Conservation (phyloP, 1,140 invertebrate genomes). For the Tetragnatha versicolor region DNA sequence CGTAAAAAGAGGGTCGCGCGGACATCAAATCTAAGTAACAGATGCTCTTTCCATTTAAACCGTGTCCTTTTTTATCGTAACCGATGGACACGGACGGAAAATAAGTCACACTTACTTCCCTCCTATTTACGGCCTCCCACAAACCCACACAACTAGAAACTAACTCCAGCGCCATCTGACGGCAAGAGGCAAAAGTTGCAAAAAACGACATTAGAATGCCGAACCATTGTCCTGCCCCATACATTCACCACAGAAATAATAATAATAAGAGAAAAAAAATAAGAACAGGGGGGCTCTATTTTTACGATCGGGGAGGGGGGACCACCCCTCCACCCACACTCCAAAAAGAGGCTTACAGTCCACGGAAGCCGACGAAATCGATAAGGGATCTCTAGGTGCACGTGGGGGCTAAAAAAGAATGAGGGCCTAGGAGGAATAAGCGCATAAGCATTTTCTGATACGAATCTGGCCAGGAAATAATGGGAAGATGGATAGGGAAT, state of each 20-base stretch:
- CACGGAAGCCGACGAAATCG: conserved; percentile 45
- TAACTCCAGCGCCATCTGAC: conserved; percentile 42
- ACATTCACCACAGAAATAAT: too few species aligned
- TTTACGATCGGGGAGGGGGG: conserved; percentile 50
- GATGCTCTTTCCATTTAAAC: too few species aligned
- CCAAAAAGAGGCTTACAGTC: conserved; percentile 39
- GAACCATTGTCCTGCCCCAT: conserved; percentile 41
- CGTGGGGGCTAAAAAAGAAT: conserved; percentile 15
- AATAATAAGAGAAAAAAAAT: too few species aligned
- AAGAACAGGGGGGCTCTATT: conserved; percentile 48
- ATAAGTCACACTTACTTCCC: too few species aligned
- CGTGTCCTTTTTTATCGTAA: too few species aligned
- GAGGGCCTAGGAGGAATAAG: conserved; percentile 27
- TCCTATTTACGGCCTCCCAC: too few species aligned
- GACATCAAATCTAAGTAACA: too few species aligned
- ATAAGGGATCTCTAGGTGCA: conserved; percentile 37
- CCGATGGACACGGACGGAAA: too few species aligned
- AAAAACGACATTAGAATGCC: conserved; percentile 50
- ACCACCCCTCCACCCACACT: not conserved
- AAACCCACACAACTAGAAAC: not conserved
- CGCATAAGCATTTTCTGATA: conserved; percentile 55
- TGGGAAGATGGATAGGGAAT: conserved; percentile 1
- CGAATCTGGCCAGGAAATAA: conserved; percentile 40
- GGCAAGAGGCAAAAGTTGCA: not conserved
- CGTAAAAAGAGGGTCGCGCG: too few species aligned